Base-by-base conservation (phyloP, 2,113 vertebrate genomes). In the Ornithorhynchus anatinus region DNA sequence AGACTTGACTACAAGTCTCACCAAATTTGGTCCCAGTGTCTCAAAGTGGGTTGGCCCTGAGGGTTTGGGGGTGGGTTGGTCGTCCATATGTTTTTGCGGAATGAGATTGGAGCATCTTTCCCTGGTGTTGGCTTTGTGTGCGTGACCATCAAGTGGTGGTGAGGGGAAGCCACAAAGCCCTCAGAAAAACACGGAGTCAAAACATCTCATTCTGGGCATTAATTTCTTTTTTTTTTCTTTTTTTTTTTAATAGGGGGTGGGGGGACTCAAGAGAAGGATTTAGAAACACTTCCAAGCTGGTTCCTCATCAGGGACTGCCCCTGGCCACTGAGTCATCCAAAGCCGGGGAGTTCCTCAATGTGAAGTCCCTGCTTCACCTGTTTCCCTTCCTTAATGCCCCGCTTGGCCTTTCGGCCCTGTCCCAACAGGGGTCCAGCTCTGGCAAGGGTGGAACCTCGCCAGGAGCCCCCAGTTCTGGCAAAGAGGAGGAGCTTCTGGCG, bases 51-150 rank as follows among this genome's bases (percentile, higher is more conserved):
- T 68, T 87, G 79, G 54, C 63, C 70, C 82, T 58, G 10, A 11
- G 20, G 45, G 53, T 7, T 19, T 37, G 57, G 37, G 84, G 74
- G 79, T 44, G 76, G 84, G 59, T 12, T 42, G 84, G 84, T 80
- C 65, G 50, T 75, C 70, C 76, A 13, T 88, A 27, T 70, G 84
- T 86, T 2, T 85, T 86, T 88, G 73, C 88, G 91, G 93, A 92
- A 94, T 95, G 94, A 95, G 94, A 92, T 94, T 93, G 88, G 93
- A 94, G 93, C 93, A 95, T 94, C 93, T 95, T 94, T 93, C 92
- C 90, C 86, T 86, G 65, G 38, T 69, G 29, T 73, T 43, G 59
- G 81, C 72, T 84, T 88, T 80, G 84, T 75, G 84, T 66, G 59
- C 73, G 71, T 79, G 31, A 58, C 32, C 71, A 77, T 84, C 68